Conservation (phyloP, 2,888 invertebrate genomes). For the Tetanocera ferruginea region DNA sequence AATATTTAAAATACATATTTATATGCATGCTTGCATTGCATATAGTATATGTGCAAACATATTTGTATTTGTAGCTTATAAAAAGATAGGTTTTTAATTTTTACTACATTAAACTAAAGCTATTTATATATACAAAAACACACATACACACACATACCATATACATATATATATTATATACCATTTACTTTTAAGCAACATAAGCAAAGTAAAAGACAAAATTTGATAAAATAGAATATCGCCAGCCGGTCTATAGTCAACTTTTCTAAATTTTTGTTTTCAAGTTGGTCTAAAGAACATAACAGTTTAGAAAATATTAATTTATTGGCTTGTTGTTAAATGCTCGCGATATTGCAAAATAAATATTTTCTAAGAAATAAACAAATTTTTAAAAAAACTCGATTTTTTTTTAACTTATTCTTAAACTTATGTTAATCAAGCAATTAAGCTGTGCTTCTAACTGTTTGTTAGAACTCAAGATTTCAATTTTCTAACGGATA, state of each 20-base stretch:
- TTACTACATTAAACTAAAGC: conserved; percentile 29
- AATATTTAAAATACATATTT: not conserved
- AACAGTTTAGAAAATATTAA: no score
- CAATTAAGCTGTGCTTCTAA: not conserved
- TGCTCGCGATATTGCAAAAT: conserved; percentile 19
- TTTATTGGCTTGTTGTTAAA: no score
- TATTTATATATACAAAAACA: conserved; percentile 39
- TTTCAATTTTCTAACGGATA: conserved; percentile 20
- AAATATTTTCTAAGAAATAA: conserved; percentile 44
- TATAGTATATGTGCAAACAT: conserved; percentile 31
- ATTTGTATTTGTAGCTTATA: conserved; percentile 20
- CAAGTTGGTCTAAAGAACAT: no score
- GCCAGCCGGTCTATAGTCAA: not conserved
- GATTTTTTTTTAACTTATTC: not conserved
- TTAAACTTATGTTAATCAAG: not conserved
- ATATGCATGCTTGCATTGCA: conserved; percentile 27
- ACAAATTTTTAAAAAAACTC: conserved; percentile 48
- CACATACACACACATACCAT: conserved; percentile 52
- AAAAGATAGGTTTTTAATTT: conserved; percentile 27
- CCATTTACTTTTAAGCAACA: conserved; percentile 35
- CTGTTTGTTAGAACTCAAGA: not conserved
- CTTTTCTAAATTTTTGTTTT: no score
- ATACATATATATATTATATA: conserved; percentile 48
- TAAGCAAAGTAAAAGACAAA: conserved; percentile 50
- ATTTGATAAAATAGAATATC: conserved; percentile 39